Conservation (phyloP, 1,140 invertebrate genomes). For the Calosoma granatense region DNA sequence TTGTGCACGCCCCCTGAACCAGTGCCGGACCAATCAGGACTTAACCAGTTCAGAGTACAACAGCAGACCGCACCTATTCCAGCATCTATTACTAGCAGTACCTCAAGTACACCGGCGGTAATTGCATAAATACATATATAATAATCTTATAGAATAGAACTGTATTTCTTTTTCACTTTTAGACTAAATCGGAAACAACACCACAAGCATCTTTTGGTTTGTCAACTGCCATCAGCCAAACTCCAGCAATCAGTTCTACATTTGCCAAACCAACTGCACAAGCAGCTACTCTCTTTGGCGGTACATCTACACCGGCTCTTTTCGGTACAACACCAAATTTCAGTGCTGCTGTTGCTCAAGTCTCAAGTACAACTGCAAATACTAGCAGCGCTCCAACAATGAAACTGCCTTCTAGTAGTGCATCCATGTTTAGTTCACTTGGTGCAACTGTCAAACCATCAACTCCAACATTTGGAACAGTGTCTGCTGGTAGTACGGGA, state of each 20-base stretch:
- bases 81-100: not conserved
- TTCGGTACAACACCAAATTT: not conserved
- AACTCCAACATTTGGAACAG: slow-evolving; percentile 24
- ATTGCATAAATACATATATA: slow-evolving; percentile 18
- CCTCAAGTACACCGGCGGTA: not conserved
- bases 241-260: slow-evolving; percentile 5
- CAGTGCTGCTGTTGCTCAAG: not conserved
- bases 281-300: slow-evolving; percentile 19
- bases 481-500: slow-evolving; percentile 17
- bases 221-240: not conserved
- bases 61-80: not conserved
- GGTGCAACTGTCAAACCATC: not conserved
- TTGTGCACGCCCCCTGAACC: slow-evolving; percentile 48
- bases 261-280: slow-evolving; percentile 10
- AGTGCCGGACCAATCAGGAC: slow-evolving; percentile 35
- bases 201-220: slow-evolving; percentile 17
- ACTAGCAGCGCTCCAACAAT: slow-evolving; percentile 8
- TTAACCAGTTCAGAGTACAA: slow-evolving; percentile 26
- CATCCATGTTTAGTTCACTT: slow-evolving; percentile 4
- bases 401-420: slow-evolving; percentile 22
- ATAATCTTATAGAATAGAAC: not conserved
- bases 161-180: not conserved
- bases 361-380: not conserved
- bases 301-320: slow-evolving; percentile 18
- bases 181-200: not conserved